A percentile compares a stretch with the other conserved stretches of the same genome.
Evolutionary conservation across 2,797 vertebrate species (phyloP).

Genomic region (Chelidonichthys spinosus): DNA sequence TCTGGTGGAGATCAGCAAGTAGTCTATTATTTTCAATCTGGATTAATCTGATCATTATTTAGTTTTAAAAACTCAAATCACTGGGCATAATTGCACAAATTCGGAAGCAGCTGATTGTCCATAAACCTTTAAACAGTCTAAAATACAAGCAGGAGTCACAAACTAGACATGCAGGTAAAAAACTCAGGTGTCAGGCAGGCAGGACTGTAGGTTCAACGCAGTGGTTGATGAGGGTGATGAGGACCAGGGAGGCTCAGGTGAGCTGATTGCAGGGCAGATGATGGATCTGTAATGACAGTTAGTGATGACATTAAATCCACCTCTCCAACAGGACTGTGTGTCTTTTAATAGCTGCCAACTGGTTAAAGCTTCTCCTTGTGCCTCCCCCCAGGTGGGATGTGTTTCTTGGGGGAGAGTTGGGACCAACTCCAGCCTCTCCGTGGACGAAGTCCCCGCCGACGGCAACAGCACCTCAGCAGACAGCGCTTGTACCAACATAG

Average conservation of each 20-base stretch:
- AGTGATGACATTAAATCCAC: background rate
- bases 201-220: too few species aligned
- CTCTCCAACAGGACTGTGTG: background rate
- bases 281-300: too few species aligned
- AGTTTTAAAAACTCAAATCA: background rate
- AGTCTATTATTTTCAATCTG: background rate
- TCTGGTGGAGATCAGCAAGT: background rate
- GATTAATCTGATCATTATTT: background rate
- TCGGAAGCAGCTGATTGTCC: too few species aligned
- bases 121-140: too few species aligned
- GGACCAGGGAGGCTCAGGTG: too few species aligned
- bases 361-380: background rate
- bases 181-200: too few species aligned
- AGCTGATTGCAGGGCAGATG: too few species aligned
- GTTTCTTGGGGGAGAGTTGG: slow-evolving; percentile 87
- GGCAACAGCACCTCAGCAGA: slow-evolving; percentile 82
- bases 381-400: slow-evolving; percentile 86
- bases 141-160: too few species aligned
- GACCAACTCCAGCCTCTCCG: slow-evolving; percentile 82
- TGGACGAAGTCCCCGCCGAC: slow-evolving; percentile 82
- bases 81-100: too few species aligned
- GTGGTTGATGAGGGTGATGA: too few species aligned
- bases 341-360: background rate
- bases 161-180: too few species aligned
- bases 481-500: slow-evolving; percentile 86